Evolutionary conservation across 2,888 invertebrate genomes (phyloP).

Genomic region (Diplolepis rosae): DNA sequence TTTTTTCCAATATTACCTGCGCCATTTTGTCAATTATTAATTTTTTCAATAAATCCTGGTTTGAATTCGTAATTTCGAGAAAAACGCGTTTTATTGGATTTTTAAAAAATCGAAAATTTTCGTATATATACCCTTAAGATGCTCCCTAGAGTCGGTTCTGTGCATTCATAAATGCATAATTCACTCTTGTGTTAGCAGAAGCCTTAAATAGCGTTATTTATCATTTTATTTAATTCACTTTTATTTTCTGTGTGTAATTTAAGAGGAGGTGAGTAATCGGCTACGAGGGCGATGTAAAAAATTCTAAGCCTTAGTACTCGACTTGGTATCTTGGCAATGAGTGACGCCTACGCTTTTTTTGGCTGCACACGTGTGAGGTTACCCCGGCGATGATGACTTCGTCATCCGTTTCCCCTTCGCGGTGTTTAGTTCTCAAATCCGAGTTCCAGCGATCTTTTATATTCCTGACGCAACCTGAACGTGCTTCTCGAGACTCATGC

Average conservation of each 20-base stretch:
- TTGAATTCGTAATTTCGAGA: no score
- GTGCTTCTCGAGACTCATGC: constrained; percentile 44
- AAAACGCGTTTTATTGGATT: background rate
- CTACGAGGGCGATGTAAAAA: background rate
- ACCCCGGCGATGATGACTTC: constrained; percentile 65
- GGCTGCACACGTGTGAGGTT: constrained; percentile 67
- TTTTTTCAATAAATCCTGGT: no score
- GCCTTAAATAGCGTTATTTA: no score
- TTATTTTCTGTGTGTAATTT: background rate
- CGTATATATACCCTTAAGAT: no score
- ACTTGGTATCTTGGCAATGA: constrained; percentile 12
- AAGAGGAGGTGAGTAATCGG: background rate
- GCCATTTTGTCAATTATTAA: no score
- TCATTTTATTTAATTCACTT: background rate
- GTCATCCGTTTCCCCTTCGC: constrained; percentile 53
- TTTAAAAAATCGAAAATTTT: no score
- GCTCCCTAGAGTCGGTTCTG: background rate
- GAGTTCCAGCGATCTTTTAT: constrained; percentile 44
- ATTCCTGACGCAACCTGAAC: constrained; percentile 62
- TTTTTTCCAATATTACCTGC: no score
- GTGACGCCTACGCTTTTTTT: constrained; percentile 51
- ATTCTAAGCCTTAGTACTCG: background rate
- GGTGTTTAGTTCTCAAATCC: constrained; percentile 53
- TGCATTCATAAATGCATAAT: background rate
- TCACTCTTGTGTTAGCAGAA: no score